Conservation (phyloP, 2,888 invertebrate genomes). For the Pocota personata region DNA sequence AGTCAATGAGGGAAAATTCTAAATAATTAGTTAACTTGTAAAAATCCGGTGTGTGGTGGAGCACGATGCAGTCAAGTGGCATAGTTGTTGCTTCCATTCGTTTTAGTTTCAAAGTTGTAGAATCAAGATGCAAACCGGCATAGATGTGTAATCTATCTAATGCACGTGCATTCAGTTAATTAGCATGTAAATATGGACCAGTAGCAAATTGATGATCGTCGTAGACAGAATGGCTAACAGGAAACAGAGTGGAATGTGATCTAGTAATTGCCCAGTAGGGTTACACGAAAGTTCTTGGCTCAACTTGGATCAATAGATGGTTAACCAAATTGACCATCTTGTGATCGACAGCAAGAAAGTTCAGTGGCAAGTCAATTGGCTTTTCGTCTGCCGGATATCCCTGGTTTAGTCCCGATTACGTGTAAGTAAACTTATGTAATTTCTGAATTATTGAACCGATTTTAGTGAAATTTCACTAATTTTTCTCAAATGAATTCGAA, state of each 20-base stretch:
- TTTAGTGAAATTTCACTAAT: too few relatives aligned
- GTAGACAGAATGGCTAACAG: neutral
- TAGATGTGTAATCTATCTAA: neutral
- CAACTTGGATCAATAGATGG: too few relatives aligned
- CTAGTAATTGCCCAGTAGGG: too few relatives aligned
- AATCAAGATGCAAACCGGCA: neutral
- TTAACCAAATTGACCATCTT: too few relatives aligned
- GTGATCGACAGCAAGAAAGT: too few relatives aligned
- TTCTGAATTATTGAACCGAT: too few relatives aligned
- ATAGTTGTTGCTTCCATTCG: neutral
- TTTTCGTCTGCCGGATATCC: too few relatives aligned
- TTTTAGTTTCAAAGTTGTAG: neutral
- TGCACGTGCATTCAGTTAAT: neutral
- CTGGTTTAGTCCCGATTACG: too few relatives aligned
- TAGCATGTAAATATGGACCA: neutral
- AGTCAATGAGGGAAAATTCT: slow-evolving; percentile 19
- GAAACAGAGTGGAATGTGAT: neutral
- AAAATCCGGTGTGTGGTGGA: neutral
- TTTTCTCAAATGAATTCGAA: too few relatives aligned
- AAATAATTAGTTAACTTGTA: slow-evolving; percentile 4
- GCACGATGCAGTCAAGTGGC: neutral
- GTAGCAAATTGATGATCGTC: neutral
- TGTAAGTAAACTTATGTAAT: too few relatives aligned
- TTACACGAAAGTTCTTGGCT: too few relatives aligned
- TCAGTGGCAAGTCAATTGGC: too few relatives aligned